A percentile compares a stretch with the other conserved stretches of the same genome.
Conservation (phyloP, 2,113 vertebrate genomes). For the Apistogramma diplotaenia region DNA sequence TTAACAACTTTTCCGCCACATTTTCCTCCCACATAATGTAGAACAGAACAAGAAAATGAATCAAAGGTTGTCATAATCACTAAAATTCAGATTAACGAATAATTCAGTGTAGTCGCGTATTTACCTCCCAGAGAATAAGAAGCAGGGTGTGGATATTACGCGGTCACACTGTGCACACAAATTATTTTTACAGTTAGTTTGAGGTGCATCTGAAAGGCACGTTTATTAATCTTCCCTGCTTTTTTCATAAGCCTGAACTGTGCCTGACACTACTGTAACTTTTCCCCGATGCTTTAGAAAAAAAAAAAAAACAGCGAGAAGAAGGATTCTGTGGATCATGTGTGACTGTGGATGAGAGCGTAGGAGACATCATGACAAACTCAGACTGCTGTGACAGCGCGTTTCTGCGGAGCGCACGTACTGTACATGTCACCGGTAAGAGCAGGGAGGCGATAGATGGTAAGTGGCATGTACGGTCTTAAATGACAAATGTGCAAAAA, state of each 20-base stretch:
- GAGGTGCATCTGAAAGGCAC: not conserved
- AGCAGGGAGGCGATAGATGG: not conserved
- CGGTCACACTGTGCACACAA: not conserved
- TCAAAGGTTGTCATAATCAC: not conserved
- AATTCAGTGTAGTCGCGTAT: not conserved
- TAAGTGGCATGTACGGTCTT: not conserved
- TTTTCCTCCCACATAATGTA: not conserved
- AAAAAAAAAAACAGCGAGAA: not conserved
- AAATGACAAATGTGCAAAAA: not conserved
- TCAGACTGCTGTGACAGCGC: not conserved
- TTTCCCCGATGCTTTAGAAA: not conserved
- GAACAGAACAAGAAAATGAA: not conserved
- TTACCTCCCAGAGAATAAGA: slow-evolving; percentile 10
- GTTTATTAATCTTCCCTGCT: not conserved
- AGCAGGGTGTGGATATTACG: not conserved
- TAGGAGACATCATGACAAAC: not conserved
- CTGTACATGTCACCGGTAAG: not conserved
- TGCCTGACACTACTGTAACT: not conserved
- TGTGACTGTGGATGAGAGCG: slow-evolving; percentile 1
- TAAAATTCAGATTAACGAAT: not conserved
- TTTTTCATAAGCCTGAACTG: slow-evolving; percentile 7
- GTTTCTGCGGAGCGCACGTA: not conserved
- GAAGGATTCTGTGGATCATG: not conserved
- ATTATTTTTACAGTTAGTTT: not conserved
- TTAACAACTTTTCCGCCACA: not conserved